Evolutionary conservation across 1,140 invertebrate species (phyloP), one percentile per base, ranked within the genome.

Genomic region (Anoplolepis gracilipes): DNA sequence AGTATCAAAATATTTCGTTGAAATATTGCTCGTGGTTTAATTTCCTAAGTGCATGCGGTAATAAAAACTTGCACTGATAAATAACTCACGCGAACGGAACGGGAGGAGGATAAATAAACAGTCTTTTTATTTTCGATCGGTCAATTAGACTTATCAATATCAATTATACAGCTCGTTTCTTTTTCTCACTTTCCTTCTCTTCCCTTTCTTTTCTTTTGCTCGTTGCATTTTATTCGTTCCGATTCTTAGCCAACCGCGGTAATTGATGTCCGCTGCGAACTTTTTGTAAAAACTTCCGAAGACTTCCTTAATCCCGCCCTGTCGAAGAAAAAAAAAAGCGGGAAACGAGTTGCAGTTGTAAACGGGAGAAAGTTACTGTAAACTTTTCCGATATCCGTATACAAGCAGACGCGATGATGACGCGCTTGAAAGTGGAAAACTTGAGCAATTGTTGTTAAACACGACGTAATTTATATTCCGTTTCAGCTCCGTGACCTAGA

Each of bases 41-140:
- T 82, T 69, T 72, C n/a, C 36, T 73, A 82, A 82, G 78, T 82
- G 67, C 67, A 42, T 10, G 8, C 16, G 25, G 67, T 59, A 82
- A 59, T 72, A 82, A 82, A 82, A 82, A n/a, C 6, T n/a, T 46
- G 8, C 28, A 10, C 39, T 36, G 7, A 81, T 73, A 82, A 61
- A 73, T 73, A 81, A 72, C 39, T 16, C 39, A 4, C 49, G 11
- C 22, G 28, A 5, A n/a, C 16, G 22, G 30, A 6, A 0, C 42
- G 46, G 16, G 16, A 49, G 46, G 5, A 19, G 46, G 46, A 16
- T 49, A 42, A 46, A 70, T 53, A 49, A 69, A 46, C 22, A 25
- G 22, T 46, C 42, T 33, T 49, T 59, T n/a, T n/a, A n/a, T n/a
- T 59, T 57, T 55, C n/a, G 28, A 82, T 61, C 36, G 25, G 6